phyloP scores from a whole-genome alignment of 2,888 invertebrate genomes.

The Dioctria rufipes region DNA sequence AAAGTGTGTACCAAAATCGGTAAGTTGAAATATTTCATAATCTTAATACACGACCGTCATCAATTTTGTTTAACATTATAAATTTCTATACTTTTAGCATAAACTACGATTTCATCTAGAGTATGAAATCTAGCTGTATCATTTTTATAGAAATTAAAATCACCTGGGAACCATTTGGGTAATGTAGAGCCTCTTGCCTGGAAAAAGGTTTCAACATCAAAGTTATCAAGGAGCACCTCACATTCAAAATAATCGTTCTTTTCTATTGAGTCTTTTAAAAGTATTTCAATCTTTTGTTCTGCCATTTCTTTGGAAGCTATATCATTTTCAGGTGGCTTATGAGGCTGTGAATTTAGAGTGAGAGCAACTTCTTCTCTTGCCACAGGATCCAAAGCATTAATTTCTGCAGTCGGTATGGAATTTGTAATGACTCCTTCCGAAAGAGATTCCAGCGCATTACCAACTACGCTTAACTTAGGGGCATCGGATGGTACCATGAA shows the following conservation, averaged over 20 bases:
- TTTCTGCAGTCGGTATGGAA: conserved; percentile 49
- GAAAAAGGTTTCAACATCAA: conserved; percentile 49
- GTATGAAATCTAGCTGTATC: too few relatives aligned
- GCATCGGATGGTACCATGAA: conserved; percentile 51
- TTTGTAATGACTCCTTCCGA: conserved; percentile 45
- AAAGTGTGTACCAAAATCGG: too few relatives aligned
- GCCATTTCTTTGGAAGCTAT: conserved; percentile 32
- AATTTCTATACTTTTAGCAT: too few relatives aligned
- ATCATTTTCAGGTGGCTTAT: conserved; percentile 41
- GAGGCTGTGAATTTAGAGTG: conserved; percentile 34
- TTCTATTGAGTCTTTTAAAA: neutral
- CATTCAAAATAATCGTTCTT: conserved; percentile 45
- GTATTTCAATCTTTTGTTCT: neutral
- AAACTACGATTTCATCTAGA: too few relatives aligned
- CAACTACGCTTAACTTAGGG: conserved; percentile 42
- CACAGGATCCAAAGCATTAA: conserved; percentile 39
- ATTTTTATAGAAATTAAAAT: neutral
- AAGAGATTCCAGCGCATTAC: conserved; percentile 47
- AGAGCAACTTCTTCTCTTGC: conserved; percentile 48
- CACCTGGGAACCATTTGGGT: conserved; percentile 58
- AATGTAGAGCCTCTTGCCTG: conserved; percentile 52
- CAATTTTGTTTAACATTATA: too few relatives aligned
- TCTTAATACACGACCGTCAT: too few relatives aligned
- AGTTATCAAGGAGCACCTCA: conserved; percentile 46
- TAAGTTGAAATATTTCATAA: too few relatives aligned